phyloP scores from a whole-genome alignment of 2,797 vertebrate genomes.

The Glyptemys insculpta region DNA sequence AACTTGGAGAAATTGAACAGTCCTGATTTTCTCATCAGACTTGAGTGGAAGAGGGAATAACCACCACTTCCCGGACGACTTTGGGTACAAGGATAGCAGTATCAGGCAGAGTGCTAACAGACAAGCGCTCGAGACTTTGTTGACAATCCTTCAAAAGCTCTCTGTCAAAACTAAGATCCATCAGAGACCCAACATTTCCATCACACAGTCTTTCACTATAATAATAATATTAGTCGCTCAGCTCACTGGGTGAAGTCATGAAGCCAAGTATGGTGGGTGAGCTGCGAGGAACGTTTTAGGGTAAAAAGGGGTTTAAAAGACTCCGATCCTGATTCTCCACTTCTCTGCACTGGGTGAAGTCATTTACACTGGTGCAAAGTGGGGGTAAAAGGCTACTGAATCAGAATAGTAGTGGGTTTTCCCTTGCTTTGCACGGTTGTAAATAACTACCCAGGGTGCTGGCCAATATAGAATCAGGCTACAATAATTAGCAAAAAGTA shows the following conservation, averaged over 20 bases:
- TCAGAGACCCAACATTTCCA: slow-evolving; percentile 38
- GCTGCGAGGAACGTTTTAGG: not conserved
- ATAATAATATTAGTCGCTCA: not conserved
- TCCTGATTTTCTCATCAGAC: not conserved
- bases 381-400: not conserved
- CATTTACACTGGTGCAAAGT: not conserved
- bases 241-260: not conserved
- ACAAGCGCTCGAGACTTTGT: not conserved
- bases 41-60: not conserved
- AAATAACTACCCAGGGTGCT: not conserved
- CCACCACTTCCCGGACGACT: not conserved
- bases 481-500: not conserved
- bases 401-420: not conserved
- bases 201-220: slow-evolving; percentile 34
- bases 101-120: fast-evolving
- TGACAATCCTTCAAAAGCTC: not conserved
- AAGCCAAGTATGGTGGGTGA: not conserved
- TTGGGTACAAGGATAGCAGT: not conserved
- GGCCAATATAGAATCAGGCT: not conserved
- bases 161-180: slow-evolving; percentile 9
- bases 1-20: not conserved
- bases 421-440: not conserved
- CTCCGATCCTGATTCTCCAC: not conserved
- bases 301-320: not conserved
- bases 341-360: not conserved